phyloP scores from a whole-genome alignment of 2,888 invertebrate genomes.

The Amphimallon solstitiale region DNA sequence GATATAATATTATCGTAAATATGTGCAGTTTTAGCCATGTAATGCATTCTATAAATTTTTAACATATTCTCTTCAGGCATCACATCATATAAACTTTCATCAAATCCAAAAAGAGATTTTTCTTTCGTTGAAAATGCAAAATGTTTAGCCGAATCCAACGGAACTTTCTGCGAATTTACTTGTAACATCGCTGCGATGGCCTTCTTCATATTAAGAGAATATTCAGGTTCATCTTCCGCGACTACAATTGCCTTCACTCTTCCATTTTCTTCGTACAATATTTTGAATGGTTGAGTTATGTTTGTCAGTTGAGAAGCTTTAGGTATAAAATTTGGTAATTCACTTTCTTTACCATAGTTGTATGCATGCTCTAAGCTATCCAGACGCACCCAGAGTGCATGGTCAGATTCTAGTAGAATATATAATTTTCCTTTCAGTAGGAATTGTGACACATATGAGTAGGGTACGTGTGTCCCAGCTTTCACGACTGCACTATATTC shows the following conservation, averaged over 20 bases:
- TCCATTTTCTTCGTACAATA: constrained; percentile 47
- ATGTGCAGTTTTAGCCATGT: constrained; percentile 51
- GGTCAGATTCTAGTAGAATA: constrained; percentile 52
- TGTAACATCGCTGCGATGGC: constrained; percentile 62
- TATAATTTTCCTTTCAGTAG: constrained; percentile 57
- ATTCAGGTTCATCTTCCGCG: constrained; percentile 54
- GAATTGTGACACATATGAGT: constrained; percentile 56
- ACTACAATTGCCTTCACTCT: constrained; percentile 55
- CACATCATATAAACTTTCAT: constrained; percentile 56
- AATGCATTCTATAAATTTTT: constrained; percentile 55
- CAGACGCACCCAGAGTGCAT: constrained; percentile 50
- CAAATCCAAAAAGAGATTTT: constrained; percentile 60
- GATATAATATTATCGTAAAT: constrained; percentile 51
- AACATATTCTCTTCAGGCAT: constrained; percentile 49
- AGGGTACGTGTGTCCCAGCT: constrained; percentile 57
- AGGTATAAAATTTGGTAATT: constrained; percentile 6
- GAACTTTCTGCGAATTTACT: constrained; percentile 54
- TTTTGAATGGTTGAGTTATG: constrained; percentile 28
- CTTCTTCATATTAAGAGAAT: constrained; percentile 62
- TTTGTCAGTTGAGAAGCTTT: constrained; percentile 8
- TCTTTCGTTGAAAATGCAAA: constrained; percentile 56
- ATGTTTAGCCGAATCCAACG: constrained; percentile 46
- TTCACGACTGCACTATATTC: constrained; percentile 59
- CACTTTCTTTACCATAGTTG: constrained; percentile 53
- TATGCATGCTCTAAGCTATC: constrained; percentile 55